phyloP scores from a whole-genome alignment of 2,888 invertebrate genomes.

The Lepidochitona cinerea region DNA sequence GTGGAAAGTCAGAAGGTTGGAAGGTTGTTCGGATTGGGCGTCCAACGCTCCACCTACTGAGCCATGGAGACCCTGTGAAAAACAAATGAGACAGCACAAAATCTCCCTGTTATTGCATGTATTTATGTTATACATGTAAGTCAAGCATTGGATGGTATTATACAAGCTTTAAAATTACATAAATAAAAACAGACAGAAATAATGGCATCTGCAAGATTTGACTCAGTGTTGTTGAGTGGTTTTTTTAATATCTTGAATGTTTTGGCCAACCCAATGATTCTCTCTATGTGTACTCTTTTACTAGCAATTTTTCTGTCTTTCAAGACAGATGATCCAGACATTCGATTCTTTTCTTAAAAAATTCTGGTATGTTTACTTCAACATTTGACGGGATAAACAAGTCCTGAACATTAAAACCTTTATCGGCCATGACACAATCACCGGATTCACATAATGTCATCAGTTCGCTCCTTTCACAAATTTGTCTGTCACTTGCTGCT shows the following conservation, averaged over 20 bases:
- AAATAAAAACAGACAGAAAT: not conserved
- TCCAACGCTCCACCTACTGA: no score
- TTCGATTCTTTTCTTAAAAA: conserved; percentile 32
- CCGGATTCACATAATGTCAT: conserved; percentile 21
- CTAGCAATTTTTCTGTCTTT: conserved; percentile 34
- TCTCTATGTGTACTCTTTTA: conserved; percentile 31
- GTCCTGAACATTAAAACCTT: conserved; percentile 37
- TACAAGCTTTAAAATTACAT: not conserved
- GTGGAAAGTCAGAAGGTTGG: no score
- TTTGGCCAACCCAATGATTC: conserved; percentile 20
- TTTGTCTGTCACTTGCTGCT: conserved; percentile 37
- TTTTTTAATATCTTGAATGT: conserved; percentile 12
- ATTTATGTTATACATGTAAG: not conserved
- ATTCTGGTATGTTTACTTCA: conserved; percentile 36
- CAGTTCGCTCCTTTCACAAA: conserved; percentile 29
- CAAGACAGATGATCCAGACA: conserved; percentile 24
- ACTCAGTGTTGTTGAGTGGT: conserved; percentile 1
- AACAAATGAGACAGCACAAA: no score
- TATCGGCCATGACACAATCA: conserved; percentile 36
- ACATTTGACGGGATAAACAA: conserved; percentile 28
- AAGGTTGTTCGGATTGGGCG: no score
- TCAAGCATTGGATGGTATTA: not conserved
- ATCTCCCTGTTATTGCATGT: no score
- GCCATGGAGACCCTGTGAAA: no score
- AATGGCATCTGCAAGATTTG: not conserved